A percentile compares a stretch with the other conserved stretches of the same genome.
Evolutionary conservation across 2,888 invertebrate genomes (phyloP).

Genomic region (Clistopyga incitator): DNA sequence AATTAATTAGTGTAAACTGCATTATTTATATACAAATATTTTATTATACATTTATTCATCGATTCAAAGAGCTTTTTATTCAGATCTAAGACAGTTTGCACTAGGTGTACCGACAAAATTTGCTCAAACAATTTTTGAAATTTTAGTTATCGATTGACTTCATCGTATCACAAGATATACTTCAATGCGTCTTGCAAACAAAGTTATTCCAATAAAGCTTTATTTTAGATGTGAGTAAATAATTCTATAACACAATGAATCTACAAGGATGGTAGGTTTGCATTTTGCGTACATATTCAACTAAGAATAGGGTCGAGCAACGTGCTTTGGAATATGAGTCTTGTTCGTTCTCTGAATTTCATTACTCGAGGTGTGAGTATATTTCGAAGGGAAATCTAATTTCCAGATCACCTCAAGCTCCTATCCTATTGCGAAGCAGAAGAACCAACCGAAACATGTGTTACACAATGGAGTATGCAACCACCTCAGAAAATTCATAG

Average conservation of each 20-base stretch:
- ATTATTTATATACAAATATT: no score
- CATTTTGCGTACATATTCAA: conserved; percentile 1
- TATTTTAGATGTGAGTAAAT: background rate
- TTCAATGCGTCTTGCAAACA: background rate
- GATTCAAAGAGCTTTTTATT: no score
- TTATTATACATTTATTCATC: no score
- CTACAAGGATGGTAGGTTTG: background rate
- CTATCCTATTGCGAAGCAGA: background rate
- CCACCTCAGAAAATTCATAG: conserved; percentile 19
- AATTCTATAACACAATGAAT: background rate
- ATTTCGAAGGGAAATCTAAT: conserved; percentile 24
- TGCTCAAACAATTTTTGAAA: no score
- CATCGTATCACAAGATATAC: background rate
- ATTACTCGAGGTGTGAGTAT: conserved; percentile 11
- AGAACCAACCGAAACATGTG: background rate
- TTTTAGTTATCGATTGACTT: background rate
- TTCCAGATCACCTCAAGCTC: conserved; percentile 12
- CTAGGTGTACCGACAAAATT: no score
- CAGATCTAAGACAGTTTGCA: no score
- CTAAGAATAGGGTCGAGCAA: background rate
- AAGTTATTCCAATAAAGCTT: background rate
- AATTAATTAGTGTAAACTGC: no score
- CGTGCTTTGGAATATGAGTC: conserved; percentile 7
- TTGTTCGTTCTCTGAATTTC: conserved; percentile 14
- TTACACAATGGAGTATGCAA: background rate